phyloP scores from a whole-genome alignment of 2,797 vertebrate species.

The Hafferia zeledoni region DNA sequence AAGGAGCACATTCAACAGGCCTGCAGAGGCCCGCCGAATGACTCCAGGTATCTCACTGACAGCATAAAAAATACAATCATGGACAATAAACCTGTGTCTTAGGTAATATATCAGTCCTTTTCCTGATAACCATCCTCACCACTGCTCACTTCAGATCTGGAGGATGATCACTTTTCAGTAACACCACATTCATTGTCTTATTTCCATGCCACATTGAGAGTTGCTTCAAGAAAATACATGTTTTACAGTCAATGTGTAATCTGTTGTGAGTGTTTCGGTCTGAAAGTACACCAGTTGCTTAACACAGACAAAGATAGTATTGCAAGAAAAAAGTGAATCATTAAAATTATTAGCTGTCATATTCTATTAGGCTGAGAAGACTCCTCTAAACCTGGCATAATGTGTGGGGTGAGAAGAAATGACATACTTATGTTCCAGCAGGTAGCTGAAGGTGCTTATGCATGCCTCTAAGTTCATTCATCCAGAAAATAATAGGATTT shows the following conservation, averaged over 20 bases:
- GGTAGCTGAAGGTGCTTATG: neutral
- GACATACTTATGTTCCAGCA: neutral
- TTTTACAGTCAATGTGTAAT: neutral
- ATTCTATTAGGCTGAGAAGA: neutral
- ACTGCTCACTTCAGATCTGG: neutral
- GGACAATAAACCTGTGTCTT: neutral
- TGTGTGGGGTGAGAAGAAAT: neutral
- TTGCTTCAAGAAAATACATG: neutral
- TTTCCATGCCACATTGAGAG: neutral
- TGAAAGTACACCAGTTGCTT: neutral
- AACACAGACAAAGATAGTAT: neutral
- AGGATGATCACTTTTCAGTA: neutral
- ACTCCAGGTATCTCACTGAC: neutral
- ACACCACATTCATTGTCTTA: neutral
- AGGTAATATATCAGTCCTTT: neutral
- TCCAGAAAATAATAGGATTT: neutral
- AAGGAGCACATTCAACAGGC: neutral
- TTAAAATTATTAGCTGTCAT: neutral
- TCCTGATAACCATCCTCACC: neutral
- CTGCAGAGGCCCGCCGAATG: neutral
- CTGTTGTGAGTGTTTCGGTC: neutral
- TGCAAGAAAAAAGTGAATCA: neutral
- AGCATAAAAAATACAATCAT: neutral
- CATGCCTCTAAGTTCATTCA: accelerated
- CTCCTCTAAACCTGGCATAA: neutral